Base-by-base conservation (phyloP, 2,797 vertebrate species). In the Halcyon smyrnensis region DNA sequence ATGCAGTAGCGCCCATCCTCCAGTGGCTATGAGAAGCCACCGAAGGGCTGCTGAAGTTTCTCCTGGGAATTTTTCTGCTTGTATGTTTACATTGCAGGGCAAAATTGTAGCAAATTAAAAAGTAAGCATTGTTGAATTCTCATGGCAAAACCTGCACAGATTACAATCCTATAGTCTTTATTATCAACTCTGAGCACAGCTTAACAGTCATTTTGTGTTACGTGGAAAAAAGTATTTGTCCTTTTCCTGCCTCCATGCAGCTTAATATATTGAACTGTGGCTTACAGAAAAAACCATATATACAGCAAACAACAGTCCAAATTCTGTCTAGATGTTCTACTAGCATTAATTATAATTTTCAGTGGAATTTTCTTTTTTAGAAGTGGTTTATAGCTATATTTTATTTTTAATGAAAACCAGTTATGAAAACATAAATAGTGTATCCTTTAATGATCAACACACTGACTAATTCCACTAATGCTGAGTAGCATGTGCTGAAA, bases 401-500 rank as follows among this genome's bases (percentile, higher is more conserved):
- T 64, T 76, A 77, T 96, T 96, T 97, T 97, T 96, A 89, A 78
- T 91, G 81, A 95, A 97, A 96, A 96, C 32, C 81, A 84, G 69
- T 95, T 98, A 95, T 95, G 81, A 97, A 97, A 98, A 96, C 84
- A 97, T 97, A 97, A 98, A 97, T 92, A 97, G 94, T 88, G 54
- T 87, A 92, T 96, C 95, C 88, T 95, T 97, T 97, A 96, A 98
- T 96, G 97, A 98, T 97, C 94, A 98, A 91, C 96, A 96, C 68
- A 84, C 85, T 79, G 93, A 90, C 93, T 98, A 98, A 98, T 98
- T 97, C 95, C 96, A 96, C 87, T 92, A 95, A 95, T 96, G 94
- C 97, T 94, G 96, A 97, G 96, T 95, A 98, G 96, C 97, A 98
- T 97, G 96, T 98, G 97, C 96, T 97, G 90, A 97, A 97, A 95